Conservation (phyloP, 2,113 vertebrate genomes). For the Neomonachus schauinslandi region DNA sequence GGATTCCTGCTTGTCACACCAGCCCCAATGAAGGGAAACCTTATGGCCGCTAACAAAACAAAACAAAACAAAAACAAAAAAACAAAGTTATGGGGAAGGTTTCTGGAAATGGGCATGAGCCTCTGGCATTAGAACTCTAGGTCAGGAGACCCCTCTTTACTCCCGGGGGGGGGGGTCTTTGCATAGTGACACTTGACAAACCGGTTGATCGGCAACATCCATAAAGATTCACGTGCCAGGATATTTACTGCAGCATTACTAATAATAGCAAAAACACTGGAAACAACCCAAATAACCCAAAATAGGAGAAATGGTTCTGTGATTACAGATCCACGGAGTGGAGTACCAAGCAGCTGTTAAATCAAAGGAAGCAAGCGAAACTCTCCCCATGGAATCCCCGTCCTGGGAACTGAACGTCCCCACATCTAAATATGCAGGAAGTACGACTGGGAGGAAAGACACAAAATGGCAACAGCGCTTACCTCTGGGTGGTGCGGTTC, state of each 20-base stretch:
- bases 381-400: accelerated
- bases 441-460: background rate
- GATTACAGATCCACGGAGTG: background rate
- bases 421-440: accelerated
- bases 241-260: background rate
- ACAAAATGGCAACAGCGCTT: accelerated
- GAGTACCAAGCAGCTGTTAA: background rate
- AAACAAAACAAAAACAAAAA: background rate
- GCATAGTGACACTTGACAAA: background rate
- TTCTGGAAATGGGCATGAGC: background rate
- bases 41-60: background rate
- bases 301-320: background rate
- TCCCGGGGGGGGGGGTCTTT: background rate
- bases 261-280: background rate
- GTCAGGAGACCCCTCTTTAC: background rate
- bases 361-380: background rate
- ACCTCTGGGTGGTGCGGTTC: background rate
- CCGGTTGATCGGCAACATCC: background rate
- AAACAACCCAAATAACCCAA: background rate
- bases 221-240: background rate
- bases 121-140: background rate
- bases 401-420: accelerated
- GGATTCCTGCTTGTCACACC: background rate
- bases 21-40: background rate
- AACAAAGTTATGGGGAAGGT: background rate